Evolutionary conservation across 1,140 invertebrate species (phyloP), one percentile per base, ranked within the genome.

Genomic region (Bicyclus anynana): DNA sequence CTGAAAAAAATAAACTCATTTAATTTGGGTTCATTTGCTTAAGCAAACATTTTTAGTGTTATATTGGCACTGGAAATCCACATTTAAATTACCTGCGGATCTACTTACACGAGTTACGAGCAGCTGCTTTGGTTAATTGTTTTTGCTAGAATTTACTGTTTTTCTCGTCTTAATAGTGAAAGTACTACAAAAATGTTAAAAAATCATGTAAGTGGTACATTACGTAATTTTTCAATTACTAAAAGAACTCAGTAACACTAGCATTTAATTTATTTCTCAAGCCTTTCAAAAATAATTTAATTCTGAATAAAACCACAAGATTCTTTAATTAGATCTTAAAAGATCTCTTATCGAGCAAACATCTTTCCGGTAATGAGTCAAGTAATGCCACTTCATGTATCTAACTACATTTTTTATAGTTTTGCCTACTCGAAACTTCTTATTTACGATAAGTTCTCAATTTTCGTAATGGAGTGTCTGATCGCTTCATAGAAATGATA

Each of bases 351-450:
- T 50, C 29, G n/a, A 14, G 18, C 10, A 52, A 37, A n/a, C 17
- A 52, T 52, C 37, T 38, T 51, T 40, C 20, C 48, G 48, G 50
- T 52, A 52, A 40, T 38, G 50, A 52, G 35, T 52, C 50, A 42
- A 52, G 50, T 52, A 52, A 52, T 26, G 35, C 35, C n/a, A 20
- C 21, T 42, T 52, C 21, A 17, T 23, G 29, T 38, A 51, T 35
- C 49, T 38, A 20, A 14, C 29, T 33, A 4, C 10, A 33, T 33
- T 7, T 10, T 12, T 53, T 20, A 53, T 53, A 44, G 40, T 40
- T 40, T 10, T 33, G 3, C 29, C 10, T 10, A 33, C 29, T 33
- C 4, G 7, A 12, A n/a, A n/a, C n/a, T 12, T 33, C 9, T 33
- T 6, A 14, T 23, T 23, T 23, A 23, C 7, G 7, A 23, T 23